phyloP scores from a whole-genome alignment of 2,888 invertebrate genomes.

The Galerucella calmariensis region DNA sequence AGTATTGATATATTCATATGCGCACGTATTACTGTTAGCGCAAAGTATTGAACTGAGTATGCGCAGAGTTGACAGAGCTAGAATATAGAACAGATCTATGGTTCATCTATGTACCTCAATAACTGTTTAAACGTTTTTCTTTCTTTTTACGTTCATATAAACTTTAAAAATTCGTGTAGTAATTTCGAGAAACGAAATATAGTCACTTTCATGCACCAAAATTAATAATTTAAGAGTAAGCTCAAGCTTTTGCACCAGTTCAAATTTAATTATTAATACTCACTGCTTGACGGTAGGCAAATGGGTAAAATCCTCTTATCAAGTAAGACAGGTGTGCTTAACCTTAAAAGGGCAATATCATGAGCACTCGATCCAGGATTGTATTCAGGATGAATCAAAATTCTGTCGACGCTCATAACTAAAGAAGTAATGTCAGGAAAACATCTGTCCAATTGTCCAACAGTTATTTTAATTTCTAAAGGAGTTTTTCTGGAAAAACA shows the following conservation, averaged over 20 bases:
- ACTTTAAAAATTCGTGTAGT: too few relatives aligned
- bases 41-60: too few relatives aligned
- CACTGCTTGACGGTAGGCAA: constrained; percentile 69
- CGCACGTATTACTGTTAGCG: too few relatives aligned
- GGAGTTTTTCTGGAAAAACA: constrained; percentile 58
- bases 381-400: constrained; percentile 69
- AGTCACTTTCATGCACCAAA: too few relatives aligned
- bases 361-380: constrained; percentile 67
- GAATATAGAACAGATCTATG: too few relatives aligned
- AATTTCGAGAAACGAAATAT: too few relatives aligned
- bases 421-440: constrained; percentile 65
- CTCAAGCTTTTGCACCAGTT: neutral
- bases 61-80: too few relatives aligned
- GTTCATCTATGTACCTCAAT: too few relatives aligned
- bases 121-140: too few relatives aligned
- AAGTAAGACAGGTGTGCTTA: constrained; percentile 67
- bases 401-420: constrained; percentile 67
- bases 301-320: constrained; percentile 69
- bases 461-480: constrained; percentile 66
- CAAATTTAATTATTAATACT: constrained; percentile 37
- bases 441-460: constrained; percentile 70
- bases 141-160: too few relatives aligned
- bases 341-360: constrained; percentile 71
- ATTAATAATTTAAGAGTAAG: too few relatives aligned
- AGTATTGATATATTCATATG: too few relatives aligned